A percentile compares a stretch with the other conserved stretches of the same genome.
Evolutionary conservation across 2,888 invertebrate genomes (phyloP).

Genomic region (Cheilosia grossa): DNA sequence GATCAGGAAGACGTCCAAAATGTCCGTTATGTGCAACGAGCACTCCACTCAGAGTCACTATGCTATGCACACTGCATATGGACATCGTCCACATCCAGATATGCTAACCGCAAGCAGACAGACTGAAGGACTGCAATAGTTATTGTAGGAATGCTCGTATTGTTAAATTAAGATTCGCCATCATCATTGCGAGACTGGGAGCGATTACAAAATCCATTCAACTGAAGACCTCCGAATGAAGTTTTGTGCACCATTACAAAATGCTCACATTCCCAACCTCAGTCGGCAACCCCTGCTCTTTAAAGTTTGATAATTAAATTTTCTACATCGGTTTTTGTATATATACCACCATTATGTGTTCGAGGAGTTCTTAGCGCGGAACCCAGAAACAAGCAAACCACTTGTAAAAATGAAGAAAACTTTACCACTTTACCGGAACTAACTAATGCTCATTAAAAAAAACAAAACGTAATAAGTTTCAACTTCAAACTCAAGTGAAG

Average conservation of each 20-base stretch:
- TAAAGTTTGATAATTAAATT: constrained; percentile 56
- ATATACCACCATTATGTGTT: constrained; percentile 16
- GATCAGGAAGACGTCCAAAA: neutral
- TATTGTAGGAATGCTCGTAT: neutral
- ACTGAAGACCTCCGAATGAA: neutral
- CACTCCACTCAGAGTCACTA: neutral
- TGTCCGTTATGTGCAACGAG: constrained; percentile 13
- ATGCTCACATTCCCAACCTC: constrained; percentile 1
- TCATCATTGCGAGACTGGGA: neutral
- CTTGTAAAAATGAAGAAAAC: constrained; percentile 32
- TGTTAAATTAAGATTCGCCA: neutral
- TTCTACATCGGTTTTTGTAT: constrained; percentile 29
- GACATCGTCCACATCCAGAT: constrained; percentile 11
- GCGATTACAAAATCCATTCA: neutral
- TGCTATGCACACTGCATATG: neutral
- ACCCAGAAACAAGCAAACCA: constrained; percentile 40
- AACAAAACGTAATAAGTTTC: neutral
- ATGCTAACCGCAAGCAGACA: constrained; percentile 32
- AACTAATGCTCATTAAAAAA: constrained; percentile 1
- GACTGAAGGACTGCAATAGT: neutral
- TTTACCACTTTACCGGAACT: constrained; percentile 13
- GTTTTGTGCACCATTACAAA: constrained; percentile 4
- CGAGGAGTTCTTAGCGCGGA: constrained; percentile 24
- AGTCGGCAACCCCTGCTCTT: constrained; percentile 3
- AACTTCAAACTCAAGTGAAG: neutral